Percentiles rank a stretch among this genome's conserved stretches.
Conservation (phyloP, 1,140 invertebrate species). For the Trichogramma pretiosum region DNA sequence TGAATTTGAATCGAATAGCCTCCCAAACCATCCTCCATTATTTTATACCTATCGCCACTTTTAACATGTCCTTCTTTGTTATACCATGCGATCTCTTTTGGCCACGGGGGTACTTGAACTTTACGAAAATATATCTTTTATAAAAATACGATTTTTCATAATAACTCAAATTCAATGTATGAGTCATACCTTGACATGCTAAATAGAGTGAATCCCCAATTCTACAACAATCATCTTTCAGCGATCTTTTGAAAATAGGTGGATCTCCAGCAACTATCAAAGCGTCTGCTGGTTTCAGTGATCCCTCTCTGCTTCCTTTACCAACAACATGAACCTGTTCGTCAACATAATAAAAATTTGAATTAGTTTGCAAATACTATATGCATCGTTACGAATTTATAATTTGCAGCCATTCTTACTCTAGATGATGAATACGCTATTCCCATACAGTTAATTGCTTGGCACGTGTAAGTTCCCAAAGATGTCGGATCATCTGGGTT, state of each 20-base stretch:
- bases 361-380: no score
- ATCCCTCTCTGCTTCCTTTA: constrained; percentile 56
- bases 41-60: constrained; percentile 55
- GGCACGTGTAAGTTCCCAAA: constrained; percentile 74
- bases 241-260: constrained; percentile 63
- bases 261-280: constrained; percentile 51
- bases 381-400: background rate
- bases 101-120: constrained; percentile 76
- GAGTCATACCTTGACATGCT: constrained; percentile 59
- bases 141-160: no score
- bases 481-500: constrained; percentile 73
- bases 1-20: constrained; percentile 66
- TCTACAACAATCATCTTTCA: constrained; percentile 62
- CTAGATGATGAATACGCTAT: constrained; percentile 70
- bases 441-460: constrained; percentile 82
- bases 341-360: background rate
- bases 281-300: constrained; percentile 50
- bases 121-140: constrained; percentile 10
- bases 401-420: constrained; percentile 22
- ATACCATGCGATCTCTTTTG: constrained; percentile 70
- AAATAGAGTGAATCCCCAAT: constrained; percentile 65
- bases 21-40: constrained; percentile 70
- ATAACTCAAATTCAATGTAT: background rate
- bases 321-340: constrained; percentile 61
- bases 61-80: constrained; percentile 71